A percentile compares a stretch with the other conserved stretches of the same genome.
Evolutionary conservation across 2,888 invertebrate genomes (phyloP).

Genomic region (Aelia acuminata): DNA sequence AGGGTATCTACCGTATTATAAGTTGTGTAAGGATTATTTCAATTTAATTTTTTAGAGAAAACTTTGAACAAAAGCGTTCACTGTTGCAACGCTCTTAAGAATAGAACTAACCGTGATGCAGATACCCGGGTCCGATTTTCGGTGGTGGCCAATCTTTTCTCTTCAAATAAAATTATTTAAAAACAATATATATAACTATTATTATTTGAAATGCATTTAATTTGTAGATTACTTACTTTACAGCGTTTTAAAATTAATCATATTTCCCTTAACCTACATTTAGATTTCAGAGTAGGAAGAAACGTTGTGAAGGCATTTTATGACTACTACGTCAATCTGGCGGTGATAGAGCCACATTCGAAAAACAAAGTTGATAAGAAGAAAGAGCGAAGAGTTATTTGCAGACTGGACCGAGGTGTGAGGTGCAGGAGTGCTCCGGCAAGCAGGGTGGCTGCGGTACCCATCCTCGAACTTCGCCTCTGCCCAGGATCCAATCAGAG

Average conservation of each 20-base stretch:
- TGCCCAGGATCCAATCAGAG: slow-evolving; percentile 10
- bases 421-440: slow-evolving; percentile 62
- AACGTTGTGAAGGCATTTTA: slow-evolving; percentile 83
- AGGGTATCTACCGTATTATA: no score
- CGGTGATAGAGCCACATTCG: slow-evolving; percentile 69
- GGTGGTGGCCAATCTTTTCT: no score
- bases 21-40: no score
- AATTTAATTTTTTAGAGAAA: no score
- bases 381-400: not conserved
- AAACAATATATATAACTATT: no score
- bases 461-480: slow-evolving; percentile 57
- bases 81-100: no score
- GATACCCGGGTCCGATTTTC: no score
- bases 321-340: slow-evolving; percentile 85
- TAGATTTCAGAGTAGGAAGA: slow-evolving; percentile 69
- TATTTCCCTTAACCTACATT: slow-evolving; percentile 16
- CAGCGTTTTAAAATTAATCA: not conserved
- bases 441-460: slow-evolving; percentile 37
- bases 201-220: no score
- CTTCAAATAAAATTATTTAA: no score
- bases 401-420: not conserved
- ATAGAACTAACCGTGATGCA: no score
- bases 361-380: slow-evolving; percentile 53
- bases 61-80: no score
- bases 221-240: no score